phyloP scores from a whole-genome alignment of 2,113 vertebrate species.

The Salvelinus namaycush region DNA sequence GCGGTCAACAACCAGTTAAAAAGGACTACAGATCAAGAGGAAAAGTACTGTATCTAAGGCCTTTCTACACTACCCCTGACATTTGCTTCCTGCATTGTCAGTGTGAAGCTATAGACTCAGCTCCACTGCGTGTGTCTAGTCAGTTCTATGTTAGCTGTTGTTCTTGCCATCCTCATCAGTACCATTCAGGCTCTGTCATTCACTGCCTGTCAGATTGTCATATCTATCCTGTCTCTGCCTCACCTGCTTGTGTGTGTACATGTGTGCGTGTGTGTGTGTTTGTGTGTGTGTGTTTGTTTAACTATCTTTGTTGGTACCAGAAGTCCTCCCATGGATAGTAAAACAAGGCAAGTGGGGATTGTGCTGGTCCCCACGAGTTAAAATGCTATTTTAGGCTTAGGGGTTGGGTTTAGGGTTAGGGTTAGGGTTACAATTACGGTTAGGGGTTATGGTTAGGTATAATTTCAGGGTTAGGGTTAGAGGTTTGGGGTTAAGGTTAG shows the following conservation, averaged over 20 bases:
- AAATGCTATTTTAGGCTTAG: too few relatives aligned
- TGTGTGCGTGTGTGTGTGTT: too few relatives aligned
- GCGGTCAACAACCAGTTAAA: constrained; percentile 59
- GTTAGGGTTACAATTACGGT: too few relatives aligned
- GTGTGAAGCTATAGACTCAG: not conserved
- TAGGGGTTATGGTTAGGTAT: too few relatives aligned
- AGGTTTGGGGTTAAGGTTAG: too few relatives aligned
- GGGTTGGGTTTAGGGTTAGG: too few relatives aligned
- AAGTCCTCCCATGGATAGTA: too few relatives aligned
- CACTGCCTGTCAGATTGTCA: constrained; percentile 57
- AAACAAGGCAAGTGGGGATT: too few relatives aligned
- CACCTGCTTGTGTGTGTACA: not conserved
- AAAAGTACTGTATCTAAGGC: not conserved
- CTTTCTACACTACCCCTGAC: not conserved
- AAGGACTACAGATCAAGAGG: not conserved
- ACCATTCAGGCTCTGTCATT: constrained; percentile 52
- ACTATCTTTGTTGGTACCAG: constrained; percentile 3
- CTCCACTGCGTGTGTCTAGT: not conserved
- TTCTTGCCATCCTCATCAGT: constrained; percentile 48
- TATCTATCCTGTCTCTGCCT: not conserved
- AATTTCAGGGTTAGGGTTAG: too few relatives aligned
- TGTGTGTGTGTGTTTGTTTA: constrained; percentile 1
- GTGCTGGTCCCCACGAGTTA: too few relatives aligned
- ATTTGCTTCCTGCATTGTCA: not conserved
- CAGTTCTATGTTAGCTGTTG: not conserved